Percentiles rank a stretch among this genome's conserved stretches.
Evolutionary conservation across 2,113 vertebrate species (phyloP).

Genomic region (Thamnaconus septentrionalis): DNA sequence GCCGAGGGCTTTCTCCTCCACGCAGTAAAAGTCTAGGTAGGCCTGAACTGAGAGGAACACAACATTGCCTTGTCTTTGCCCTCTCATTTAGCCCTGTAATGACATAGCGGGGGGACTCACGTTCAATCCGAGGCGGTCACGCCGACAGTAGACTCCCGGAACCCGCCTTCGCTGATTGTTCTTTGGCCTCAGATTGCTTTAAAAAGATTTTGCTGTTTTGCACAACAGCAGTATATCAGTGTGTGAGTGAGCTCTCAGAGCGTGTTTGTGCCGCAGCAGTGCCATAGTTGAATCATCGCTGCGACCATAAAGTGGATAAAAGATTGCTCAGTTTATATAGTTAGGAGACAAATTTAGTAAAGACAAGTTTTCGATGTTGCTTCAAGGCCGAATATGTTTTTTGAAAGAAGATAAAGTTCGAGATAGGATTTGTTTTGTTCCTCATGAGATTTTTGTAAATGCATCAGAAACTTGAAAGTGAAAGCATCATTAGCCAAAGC

Average conservation of each 20-base stretch:
- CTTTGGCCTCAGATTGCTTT: conserved; percentile 13
- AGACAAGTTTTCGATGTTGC: too few relatives aligned
- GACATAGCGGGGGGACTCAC: conserved; percentile 28
- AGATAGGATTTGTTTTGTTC: too few relatives aligned
- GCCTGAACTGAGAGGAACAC: conserved; percentile 31
- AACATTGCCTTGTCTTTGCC: conserved; percentile 35
- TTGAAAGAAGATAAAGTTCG: too few relatives aligned
- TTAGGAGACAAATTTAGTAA: too few relatives aligned
- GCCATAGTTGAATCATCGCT: too few relatives aligned
- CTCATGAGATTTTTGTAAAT: too few relatives aligned
- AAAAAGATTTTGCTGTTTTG: conserved; percentile 37
- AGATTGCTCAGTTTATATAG: too few relatives aligned
- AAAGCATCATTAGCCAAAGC: too few relatives aligned
- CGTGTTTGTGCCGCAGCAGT: too few relatives aligned
- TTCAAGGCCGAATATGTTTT: too few relatives aligned
- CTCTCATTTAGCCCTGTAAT: conserved; percentile 60
- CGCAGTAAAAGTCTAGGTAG: conserved; percentile 41
- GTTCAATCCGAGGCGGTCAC: conserved; percentile 23
- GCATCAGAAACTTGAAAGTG: too few relatives aligned
- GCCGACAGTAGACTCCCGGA: conserved; percentile 29
- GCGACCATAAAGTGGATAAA: too few relatives aligned
- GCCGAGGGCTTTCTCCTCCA: conserved; percentile 46
- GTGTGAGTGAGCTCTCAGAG: neutral
- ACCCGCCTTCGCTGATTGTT: conserved; percentile 29
- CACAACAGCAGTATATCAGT: neutral